Evolutionary conservation across 2,888 invertebrate genomes (phyloP), one percentile per base, ranked within the genome.

Genomic region (Drosophila greeni): DNA sequence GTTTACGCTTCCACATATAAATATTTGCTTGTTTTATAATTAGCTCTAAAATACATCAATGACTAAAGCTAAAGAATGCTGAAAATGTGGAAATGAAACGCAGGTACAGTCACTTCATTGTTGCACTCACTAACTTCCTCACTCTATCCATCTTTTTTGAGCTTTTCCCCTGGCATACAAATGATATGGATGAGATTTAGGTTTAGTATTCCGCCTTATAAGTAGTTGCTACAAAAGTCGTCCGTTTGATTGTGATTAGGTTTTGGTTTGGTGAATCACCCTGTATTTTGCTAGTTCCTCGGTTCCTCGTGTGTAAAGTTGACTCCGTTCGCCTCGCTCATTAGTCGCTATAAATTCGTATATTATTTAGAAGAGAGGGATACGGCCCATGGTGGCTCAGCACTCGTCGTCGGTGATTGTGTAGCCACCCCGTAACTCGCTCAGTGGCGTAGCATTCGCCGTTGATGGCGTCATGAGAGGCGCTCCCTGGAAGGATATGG

Each of bases 401-500:
- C 86, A 87, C 73, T 89, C 88, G 73, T 89, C 88, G 64, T 88
- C 88, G 34, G 86, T 87, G 69, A 88, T 88, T 71, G 87, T 86
- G 56, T 88, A 89, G 72, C 86, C 85, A 65, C 87, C 86, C 51
- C 88, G 88, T 74, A 88, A 88, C 75, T 89, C 89, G 74, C 86
- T 88, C 72, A 89, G 71, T 57, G 89, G 87, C 67, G 89, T 88
- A 58, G 83, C 84, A 77, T 87, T 87, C 40, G 86, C 59, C 18
- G 87, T 83, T 34, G 88, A 87, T 71, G 82, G 89, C 80, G 87
- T 87, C 86, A 87, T 87, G 75, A 84, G 84, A 68, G 85, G 89
- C 70, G 93, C 92, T 7, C 93, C 93, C 82, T 94, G 92, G 54
- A 94, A 91, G 70, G 94, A 94, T 86, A 94, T 93, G 68, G 94